Evolutionary conservation across 2,113 vertebrate species (phyloP), one percentile per base, ranked within the genome.

Genomic region (Limnothrissa miodon): DNA sequence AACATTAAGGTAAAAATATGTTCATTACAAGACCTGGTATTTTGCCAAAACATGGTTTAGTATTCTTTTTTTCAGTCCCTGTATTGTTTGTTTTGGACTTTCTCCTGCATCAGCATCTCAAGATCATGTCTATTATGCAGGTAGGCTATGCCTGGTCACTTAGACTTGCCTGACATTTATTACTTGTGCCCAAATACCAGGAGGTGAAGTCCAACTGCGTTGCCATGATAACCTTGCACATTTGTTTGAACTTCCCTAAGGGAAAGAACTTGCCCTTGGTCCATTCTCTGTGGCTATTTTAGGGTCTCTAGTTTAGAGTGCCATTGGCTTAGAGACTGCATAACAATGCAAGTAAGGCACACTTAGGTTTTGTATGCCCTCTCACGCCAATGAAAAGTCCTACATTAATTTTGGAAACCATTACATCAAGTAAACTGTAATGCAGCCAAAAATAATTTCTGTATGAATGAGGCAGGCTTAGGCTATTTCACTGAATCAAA

Each of bases 221-320:
- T 45, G 25, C 81, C 48, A 81, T 45, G 48, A 56, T 23, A 78
- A 39, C 46, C 46, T 46, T 59, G 81, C 81, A 36, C 21, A 44
- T 44, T 17, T 85, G 84, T 82, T 85, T 81, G 70, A 85, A 82
- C 74, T 84, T 46, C 33, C 17, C 74, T 78, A 39, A 59, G 80
- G 53, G 25, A 45, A 85, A 84, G 51, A 78, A 81, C 66, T 25
- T 85, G 80, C 81, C 51, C 83, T 87, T 85, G 79, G 33, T 62
- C 79, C 66, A 80, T 33, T 66, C 39, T 81, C 9, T n/a, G 36
- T n/a, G 21, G 13, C 83, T 80, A 81, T 87, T 81, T 85, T 48
- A 81, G 33, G 79, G 79, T 70, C 42, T 78, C 48, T 33, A 85
- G 59, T 78, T 66, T 56, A 25, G 78, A 85, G 48, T 66, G 19